Evolutionary conservation across 1,140 invertebrate species (phyloP), one percentile per base, ranked within the genome.

Genomic region (Oryctes rhinoceros): DNA sequence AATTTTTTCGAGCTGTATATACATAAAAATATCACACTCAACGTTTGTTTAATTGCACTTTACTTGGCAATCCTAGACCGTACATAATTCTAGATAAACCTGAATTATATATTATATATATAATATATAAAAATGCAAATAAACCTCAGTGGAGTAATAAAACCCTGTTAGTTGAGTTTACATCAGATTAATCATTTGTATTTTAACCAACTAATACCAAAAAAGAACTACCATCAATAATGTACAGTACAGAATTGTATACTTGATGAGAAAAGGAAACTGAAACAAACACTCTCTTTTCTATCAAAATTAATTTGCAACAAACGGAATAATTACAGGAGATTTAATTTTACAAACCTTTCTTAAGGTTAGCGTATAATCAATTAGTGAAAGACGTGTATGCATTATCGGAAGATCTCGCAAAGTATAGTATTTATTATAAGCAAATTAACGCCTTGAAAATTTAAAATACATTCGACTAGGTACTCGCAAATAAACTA

Each of bases 21-120:
- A 78, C 77, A 78, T 53, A 78, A 78, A 76, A 78, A 78, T 78
- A 78, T 78, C 77, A 78, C 77, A 78, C 77, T 53, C 77, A 78
- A 78, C 77, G 24, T 78, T 59, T 78, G 30, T 35, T 78, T 78
- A 78, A 78, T 78, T 78, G 77, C 77, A 78, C 77, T 78, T 78
- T 39, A 78, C 77, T 49, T 53, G 77, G 77, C 77, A 78, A 78
- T 78, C 47, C 49, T 59, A 49, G 39, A 78, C 77, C 77, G 77
- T 78, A 78, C 77, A 78, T 78, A 78, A 78, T 78, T 78, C 77
- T 59, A 78, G 47, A 53, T 78, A 78, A 78, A 78, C 77, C 77
- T 78, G 77, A 78, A 78, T 78, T 78, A 78, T 53, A 71, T 71
- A 71, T 71, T 71, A 71, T 71, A 53, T 53, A 37, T 78, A 78